phyloP scores from a whole-genome alignment of 2,797 vertebrate species.

The Parauchenoglanis punctatus region DNA sequence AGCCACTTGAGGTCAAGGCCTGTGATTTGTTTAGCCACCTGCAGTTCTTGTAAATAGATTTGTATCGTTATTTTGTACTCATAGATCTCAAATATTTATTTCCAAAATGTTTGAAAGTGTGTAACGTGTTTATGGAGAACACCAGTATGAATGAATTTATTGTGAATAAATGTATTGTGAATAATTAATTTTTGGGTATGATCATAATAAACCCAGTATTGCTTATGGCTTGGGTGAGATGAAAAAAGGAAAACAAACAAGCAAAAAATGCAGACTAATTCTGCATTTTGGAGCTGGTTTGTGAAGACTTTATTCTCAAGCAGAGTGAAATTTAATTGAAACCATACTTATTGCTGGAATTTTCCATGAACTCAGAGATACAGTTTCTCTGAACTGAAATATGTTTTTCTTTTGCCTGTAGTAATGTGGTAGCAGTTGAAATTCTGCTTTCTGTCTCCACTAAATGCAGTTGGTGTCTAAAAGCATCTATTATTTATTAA shows the following conservation, averaged over 20 bases:
- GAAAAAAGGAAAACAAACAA: constrained; percentile 53
- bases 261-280: constrained; percentile 1
- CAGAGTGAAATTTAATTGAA: constrained; percentile 58
- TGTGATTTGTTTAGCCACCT: neutral
- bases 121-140: neutral
- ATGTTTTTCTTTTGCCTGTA: neutral
- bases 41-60: neutral
- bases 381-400: neutral
- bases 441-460: neutral
- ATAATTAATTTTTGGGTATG: neutral
- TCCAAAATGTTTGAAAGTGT: neutral
- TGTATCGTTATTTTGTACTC: neutral
- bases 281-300: constrained; percentile 26
- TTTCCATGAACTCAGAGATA: constrained; percentile 50
- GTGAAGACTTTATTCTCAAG: neutral
- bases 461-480: neutral
- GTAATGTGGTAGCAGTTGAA: neutral
- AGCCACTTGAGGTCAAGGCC: neutral
- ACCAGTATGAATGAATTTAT: neutral
- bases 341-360: constrained; percentile 60
- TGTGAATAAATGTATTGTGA: neutral
- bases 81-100: neutral
- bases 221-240: neutral
- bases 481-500: neutral
- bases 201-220: neutral